Base-by-base conservation (phyloP, 2,888 invertebrate species). In the Gymnoscelis rufifasciata region DNA sequence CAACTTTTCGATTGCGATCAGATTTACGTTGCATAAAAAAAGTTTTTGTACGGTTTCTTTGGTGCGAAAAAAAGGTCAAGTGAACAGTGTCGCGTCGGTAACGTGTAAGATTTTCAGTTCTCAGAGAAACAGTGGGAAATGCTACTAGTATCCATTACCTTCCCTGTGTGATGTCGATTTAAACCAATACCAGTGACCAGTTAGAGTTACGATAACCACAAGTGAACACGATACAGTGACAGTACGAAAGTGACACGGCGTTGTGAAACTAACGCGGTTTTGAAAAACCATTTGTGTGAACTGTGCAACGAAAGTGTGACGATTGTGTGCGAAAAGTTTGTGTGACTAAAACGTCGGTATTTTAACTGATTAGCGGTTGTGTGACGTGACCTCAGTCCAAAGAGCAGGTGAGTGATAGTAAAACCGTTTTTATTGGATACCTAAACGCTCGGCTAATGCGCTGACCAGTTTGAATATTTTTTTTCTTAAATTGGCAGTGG, bases 151-250 rank as follows among this genome's bases (percentile, higher is more conserved):
- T 82, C 75, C 59, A 74, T 83, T 83, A 80, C 82, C 77, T 83
- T 81, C 78, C 82, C 74, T 71, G 71, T 83, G 81, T 74, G 74
- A 79, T 80, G 76, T 74, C 73, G 71, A 69, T 78, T 77, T 73
- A 70, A 71, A 71, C 69, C 44, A 50, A 54, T 69, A 72, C 69
- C 64, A 80, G 82, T 81, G 82, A 72, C 71, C 72, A 77, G 80
- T 71, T 83, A 73, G 77, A 78, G 68, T 84, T 83, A 83, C 83
- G 74, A 71, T 72, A 78, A 87, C 87, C 87, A 78, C 87, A 86
- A 82, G 80, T 80, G 79, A 78, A 83, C 79, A 69, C 76, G 81
- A 83, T 83, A 72, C 66, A 68, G 65, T 71, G 74, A 79, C 78
- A 64, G 66, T 71, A 74, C 73, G 83, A 86, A 83, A 83, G 86